Conservation (phyloP, 1,140 invertebrate species). For the Meloidogyne floridensis region DNA sequence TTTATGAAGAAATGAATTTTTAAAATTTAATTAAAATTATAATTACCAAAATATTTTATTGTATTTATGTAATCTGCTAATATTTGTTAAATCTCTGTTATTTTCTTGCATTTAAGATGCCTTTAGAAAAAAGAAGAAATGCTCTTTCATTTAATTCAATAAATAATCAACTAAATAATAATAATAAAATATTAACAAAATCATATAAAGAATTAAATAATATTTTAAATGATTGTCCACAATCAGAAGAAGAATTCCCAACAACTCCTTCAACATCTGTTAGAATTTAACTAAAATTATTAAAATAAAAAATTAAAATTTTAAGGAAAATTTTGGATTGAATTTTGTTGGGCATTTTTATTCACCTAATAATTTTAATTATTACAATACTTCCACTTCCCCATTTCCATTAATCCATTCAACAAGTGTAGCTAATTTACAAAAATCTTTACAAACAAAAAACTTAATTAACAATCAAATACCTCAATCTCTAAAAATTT, state of each 20-base stretch:
- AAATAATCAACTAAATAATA: background rate
- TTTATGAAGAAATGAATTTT: no score
- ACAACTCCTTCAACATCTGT: background rate
- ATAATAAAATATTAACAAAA: background rate
- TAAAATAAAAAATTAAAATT: background rate
- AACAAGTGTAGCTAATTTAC: background rate
- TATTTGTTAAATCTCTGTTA: background rate
- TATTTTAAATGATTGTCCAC: background rate
- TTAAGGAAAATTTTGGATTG: background rate
- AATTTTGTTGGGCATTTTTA: no score
- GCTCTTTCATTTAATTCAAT: conserved; percentile 1
- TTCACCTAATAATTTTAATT: no score
- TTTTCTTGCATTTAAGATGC: background rate
- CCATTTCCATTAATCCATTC: background rate
- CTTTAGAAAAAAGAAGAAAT: conserved; percentile 4
- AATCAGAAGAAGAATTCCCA: conserved; percentile 3
- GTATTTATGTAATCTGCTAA: background rate
- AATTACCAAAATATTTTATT: no score
- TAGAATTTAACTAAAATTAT: background rate
- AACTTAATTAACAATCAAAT: background rate
- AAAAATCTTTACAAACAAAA: background rate
- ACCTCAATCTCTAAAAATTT: background rate
- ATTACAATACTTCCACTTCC: background rate
- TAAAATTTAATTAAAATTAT: no score
- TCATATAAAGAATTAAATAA: background rate